Conservation (phyloP, 2,888 invertebrate species). For the Strigamia crassipes region DNA sequence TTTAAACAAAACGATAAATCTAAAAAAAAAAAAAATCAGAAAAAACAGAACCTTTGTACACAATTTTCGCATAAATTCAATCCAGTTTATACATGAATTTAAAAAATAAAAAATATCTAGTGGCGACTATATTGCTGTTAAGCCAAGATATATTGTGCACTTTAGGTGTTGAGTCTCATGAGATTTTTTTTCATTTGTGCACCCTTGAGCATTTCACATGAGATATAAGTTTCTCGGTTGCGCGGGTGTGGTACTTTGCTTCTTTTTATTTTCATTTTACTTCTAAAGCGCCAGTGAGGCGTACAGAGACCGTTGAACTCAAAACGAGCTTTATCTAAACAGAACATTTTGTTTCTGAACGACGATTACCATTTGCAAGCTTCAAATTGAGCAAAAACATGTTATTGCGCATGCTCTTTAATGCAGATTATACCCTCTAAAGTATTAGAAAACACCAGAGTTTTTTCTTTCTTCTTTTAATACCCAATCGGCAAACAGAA, state of each 20-base stretch:
- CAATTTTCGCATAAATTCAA: neutral
- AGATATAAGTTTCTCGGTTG: neutral
- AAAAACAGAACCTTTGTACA: neutral
- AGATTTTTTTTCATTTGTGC: conserved; percentile 3
- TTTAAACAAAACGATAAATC: neutral
- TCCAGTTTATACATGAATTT: neutral
- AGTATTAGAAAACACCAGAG: neutral
- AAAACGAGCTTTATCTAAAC: neutral
- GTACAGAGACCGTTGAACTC: conserved; percentile 19
- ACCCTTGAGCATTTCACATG: conserved; percentile 33
- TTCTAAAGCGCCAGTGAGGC: neutral
- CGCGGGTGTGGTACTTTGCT: neutral
- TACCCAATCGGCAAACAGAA: neutral
- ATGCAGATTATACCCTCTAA: conserved; percentile 1
- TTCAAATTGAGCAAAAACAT: neutral
- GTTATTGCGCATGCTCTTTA: neutral
- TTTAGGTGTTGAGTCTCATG: neutral
- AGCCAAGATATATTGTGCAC: neutral
- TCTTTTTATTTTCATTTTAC: conserved; percentile 15
- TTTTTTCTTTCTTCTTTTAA: neutral
- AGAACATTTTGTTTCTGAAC: conserved; percentile 17
- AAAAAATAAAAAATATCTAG: neutral
- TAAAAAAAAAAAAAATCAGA: neutral
- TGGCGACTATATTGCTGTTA: neutral
- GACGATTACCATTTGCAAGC: neutral